A percentile compares a stretch with the other conserved stretches of the same genome.
Evolutionary conservation across 23 tunicate genomes (phyloP).

Genomic region (Diplosoma virens): DNA sequence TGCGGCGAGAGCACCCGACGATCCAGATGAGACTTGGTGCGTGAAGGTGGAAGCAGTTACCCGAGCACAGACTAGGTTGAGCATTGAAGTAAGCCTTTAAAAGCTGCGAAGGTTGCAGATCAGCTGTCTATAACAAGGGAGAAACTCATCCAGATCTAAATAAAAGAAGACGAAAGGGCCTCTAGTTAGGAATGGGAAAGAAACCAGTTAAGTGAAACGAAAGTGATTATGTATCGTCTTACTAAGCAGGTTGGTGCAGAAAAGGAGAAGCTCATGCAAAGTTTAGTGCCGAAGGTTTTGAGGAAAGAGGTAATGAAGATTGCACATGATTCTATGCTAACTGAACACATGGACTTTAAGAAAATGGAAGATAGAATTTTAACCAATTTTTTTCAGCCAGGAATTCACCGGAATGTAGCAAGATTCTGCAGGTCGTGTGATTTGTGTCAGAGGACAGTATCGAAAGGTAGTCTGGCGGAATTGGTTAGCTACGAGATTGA

Average conservation of each 20-base stretch:
- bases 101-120: not conserved
- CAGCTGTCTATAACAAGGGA: not conserved
- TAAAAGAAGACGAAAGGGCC: not conserved
- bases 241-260: too few relatives aligned
- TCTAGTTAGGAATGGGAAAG: not conserved
- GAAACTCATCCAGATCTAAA: not conserved
- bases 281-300: conserved; percentile 4
- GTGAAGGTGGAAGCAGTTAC: not conserved
- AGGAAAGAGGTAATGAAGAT: conserved; percentile 1
- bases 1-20: not conserved
- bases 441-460: conserved; percentile 20
- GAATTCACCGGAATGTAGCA: conserved; percentile 1
- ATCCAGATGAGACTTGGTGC: not conserved
- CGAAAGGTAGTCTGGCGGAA: too few relatives aligned
- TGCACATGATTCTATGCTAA: conserved; percentile 34
- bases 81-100: too few relatives aligned
- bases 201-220: not conserved
- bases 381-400: conserved; percentile 21
- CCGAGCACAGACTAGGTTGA: not conserved
- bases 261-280: too few relatives aligned
- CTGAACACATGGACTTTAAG: too few relatives aligned
- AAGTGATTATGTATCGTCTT: not conserved
- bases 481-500: too few relatives aligned
- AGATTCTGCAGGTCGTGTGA: conserved; percentile 26
- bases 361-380: conserved; percentile 25